Conservation (phyloP, 2,888 invertebrate genomes). For the Leptopilina drosophilae region DNA sequence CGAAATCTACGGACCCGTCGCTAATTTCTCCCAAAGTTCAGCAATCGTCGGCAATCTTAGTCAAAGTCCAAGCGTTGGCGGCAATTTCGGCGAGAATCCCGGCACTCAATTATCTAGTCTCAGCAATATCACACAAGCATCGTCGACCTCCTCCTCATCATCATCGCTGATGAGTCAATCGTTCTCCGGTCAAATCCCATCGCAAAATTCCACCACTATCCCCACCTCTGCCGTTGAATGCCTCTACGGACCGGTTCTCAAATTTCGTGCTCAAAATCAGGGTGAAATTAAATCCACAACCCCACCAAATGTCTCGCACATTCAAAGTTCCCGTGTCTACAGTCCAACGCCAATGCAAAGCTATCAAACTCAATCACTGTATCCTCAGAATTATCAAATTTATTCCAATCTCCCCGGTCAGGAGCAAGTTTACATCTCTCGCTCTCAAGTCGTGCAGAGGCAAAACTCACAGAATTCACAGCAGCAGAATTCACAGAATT, state of each 20-base stretch:
- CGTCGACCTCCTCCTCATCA: not conserved
- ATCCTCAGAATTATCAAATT: slow-evolving; percentile 69
- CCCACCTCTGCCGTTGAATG: slow-evolving; percentile 64
- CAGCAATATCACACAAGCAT: slow-evolving; percentile 17
- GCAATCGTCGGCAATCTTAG: slow-evolving; percentile 74
- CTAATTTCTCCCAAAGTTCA: slow-evolving; percentile 74
- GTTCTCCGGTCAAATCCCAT: slow-evolving; percentile 35
- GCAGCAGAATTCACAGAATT: slow-evolving; percentile 40
- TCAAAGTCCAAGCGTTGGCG: slow-evolving; percentile 68
- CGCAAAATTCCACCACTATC: slow-evolving; percentile 51
- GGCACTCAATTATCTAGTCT: slow-evolving; percentile 38
- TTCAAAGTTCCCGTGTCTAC: slow-evolving; percentile 64
- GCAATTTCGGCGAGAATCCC: slow-evolving; percentile 67
- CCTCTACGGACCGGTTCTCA: slow-evolving; percentile 75
- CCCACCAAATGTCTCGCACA: slow-evolving; percentile 52
- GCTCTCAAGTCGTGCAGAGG: slow-evolving; percentile 62
- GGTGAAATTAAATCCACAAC: slow-evolving; percentile 59
- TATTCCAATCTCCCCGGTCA: slow-evolving; percentile 70
- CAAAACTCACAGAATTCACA: slow-evolving; percentile 62
- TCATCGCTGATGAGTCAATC: slow-evolving; percentile 17
- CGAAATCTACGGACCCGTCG: slow-evolving; percentile 74
- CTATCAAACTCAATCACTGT: slow-evolving; percentile 63
- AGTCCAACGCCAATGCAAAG: slow-evolving; percentile 61
- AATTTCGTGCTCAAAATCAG: slow-evolving; percentile 66
- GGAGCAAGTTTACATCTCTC: slow-evolving; percentile 61